phyloP scores from a whole-genome alignment of 2,113 vertebrate genomes.

The Psittacara wagleri region DNA sequence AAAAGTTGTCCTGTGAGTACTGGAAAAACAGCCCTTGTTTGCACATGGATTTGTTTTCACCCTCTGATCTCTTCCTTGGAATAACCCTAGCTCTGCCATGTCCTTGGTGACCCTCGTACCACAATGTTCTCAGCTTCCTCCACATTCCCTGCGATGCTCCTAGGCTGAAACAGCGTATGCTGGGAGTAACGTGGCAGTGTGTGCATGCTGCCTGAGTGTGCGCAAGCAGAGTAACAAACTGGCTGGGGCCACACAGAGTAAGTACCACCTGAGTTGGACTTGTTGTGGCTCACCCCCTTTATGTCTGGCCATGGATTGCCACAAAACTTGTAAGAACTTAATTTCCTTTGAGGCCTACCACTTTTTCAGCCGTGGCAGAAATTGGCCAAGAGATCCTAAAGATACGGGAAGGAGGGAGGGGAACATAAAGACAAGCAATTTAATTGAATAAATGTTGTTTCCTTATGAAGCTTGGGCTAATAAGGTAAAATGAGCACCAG shows the following conservation, averaged over 20 bases:
- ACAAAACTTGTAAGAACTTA: not conserved
- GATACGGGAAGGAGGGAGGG: not conserved
- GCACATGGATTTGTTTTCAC: not conserved
- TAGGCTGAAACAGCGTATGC: fast-evolving
- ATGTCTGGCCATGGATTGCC: not conserved
- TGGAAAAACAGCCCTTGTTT: not conserved
- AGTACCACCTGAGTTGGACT: not conserved
- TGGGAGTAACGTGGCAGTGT: fast-evolving
- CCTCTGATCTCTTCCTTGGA: not conserved
- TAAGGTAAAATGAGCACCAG: not conserved
- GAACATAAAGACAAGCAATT: not conserved
- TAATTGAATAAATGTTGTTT: not conserved
- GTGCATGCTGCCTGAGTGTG: not conserved
- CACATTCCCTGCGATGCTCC: not conserved
- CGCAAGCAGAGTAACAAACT: fast-evolving
- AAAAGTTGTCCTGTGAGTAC: not conserved
- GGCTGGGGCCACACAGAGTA: not conserved
- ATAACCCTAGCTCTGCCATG: not conserved
- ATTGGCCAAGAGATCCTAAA: not conserved
- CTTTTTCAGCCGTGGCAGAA: not conserved
- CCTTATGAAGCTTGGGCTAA: not conserved
- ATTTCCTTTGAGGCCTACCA: not conserved
- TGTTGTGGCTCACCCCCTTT: not conserved
- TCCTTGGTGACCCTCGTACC: not conserved
- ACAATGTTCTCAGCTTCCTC: not conserved